A percentile compares a stretch with the other conserved stretches of the same genome.
Conservation (phyloP, 64 coral and sea anemone species). For the Pocillopora verrucosa region DNA sequence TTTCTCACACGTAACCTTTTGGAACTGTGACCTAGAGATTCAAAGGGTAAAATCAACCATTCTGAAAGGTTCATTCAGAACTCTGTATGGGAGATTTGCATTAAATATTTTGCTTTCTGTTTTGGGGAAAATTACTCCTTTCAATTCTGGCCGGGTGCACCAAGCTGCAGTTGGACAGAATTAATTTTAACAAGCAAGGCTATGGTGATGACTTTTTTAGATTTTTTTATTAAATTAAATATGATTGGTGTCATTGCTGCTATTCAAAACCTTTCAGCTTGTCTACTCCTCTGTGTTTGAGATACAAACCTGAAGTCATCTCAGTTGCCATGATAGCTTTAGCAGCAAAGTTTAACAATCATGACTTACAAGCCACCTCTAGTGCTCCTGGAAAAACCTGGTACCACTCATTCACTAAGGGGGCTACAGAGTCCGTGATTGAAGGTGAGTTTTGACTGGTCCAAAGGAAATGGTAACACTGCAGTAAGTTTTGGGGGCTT, state of each 20-base stretch:
- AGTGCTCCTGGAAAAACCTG: slow-evolving; percentile 79
- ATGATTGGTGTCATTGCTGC: too few relatives aligned
- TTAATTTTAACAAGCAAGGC: too few relatives aligned
- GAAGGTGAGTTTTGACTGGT: slow-evolving; percentile 38
- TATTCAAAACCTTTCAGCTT: slow-evolving; percentile 50
- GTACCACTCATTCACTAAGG: slow-evolving; percentile 87
- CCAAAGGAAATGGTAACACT: neutral
- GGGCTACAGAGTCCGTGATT: slow-evolving; percentile 42
- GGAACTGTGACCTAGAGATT: too few relatives aligned
- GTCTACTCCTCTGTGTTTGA: slow-evolving; percentile 84
- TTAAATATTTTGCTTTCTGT: too few relatives aligned
- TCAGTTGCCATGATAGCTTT: slow-evolving; percentile 88
- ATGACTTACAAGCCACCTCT: slow-evolving; percentile 81
- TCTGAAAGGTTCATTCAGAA: too few relatives aligned
- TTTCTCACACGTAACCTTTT: neutral
- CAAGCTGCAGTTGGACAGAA: too few relatives aligned
- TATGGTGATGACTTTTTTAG: too few relatives aligned
- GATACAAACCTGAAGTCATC: slow-evolving; percentile 86
- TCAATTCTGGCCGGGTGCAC: too few relatives aligned
- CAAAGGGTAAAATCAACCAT: too few relatives aligned
- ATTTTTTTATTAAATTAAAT: too few relatives aligned
- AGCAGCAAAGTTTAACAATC: slow-evolving; percentile 93
- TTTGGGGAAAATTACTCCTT: too few relatives aligned
- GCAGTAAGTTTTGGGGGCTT: neutral
- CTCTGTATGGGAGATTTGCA: too few relatives aligned